Conservation (phyloP, 2,113 vertebrate species). For the Cyanoramphus novaezelandiae region DNA sequence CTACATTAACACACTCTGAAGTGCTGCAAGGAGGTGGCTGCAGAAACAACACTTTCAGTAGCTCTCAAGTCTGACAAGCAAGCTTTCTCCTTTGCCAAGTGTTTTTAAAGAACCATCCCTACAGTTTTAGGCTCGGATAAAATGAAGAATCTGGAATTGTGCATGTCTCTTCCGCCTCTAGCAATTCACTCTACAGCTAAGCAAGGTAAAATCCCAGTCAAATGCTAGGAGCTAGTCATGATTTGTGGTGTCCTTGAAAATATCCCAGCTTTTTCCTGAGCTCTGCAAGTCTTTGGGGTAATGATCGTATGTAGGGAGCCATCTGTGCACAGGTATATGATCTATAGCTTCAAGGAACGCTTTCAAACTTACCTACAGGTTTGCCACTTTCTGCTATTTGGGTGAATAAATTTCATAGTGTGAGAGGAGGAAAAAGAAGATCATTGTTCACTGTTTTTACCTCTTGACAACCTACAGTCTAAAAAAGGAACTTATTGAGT, state of each 20-base stretch:
- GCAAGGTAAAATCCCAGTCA: background rate
- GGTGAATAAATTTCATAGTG: background rate
- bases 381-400: background rate
- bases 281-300: background rate
- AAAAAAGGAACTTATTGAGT: background rate
- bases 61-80: background rate
- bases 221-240: background rate
- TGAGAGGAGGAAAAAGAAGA: background rate
- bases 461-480: background rate
- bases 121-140: background rate
- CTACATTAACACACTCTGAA: background rate
- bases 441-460: background rate
- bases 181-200: background rate
- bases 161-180: background rate
- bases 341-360: background rate
- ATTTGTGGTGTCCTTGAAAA: conserved; percentile 20
- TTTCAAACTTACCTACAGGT: background rate
- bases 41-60: background rate
- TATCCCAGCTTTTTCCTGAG: background rate
- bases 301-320: background rate
- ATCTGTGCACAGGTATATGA: background rate
- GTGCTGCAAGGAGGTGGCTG: background rate
- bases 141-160: background rate
- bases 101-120: background rate
- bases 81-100: background rate